A percentile compares a stretch with the other conserved stretches of the same genome.
phyloP scores from a whole-genome alignment of 35 echinoderm and acorn worm genomes.

The Acanthaster planci region DNA sequence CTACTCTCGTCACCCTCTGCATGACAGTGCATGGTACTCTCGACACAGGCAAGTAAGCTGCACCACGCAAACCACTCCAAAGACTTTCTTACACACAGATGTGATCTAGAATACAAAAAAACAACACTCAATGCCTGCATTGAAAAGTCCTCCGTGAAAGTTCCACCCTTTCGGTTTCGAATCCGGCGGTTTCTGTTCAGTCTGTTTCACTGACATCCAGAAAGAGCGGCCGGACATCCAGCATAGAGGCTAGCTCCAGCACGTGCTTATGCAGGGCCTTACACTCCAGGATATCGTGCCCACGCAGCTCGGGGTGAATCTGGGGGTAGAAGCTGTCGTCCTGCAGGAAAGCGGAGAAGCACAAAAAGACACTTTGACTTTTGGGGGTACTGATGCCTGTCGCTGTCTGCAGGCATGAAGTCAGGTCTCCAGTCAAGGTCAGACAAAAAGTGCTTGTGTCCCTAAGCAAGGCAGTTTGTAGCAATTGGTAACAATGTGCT shows the following conservation, averaged over 20 bases:
- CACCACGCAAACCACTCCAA: too few species aligned
- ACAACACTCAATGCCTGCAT: constrained; percentile 1
- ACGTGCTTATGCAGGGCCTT: constrained; percentile 72
- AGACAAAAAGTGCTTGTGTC: too few species aligned
- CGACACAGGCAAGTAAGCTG: too few species aligned
- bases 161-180: background rate
- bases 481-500: too few species aligned
- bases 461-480: too few species aligned
- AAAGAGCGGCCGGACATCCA: constrained; percentile 85
- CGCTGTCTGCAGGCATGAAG: too few species aligned
- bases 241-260: constrained; percentile 92
- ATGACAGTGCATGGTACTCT: too few species aligned
- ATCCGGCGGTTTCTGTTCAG: constrained; percentile 13
- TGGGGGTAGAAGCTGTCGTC: constrained; percentile 89
- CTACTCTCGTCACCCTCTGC: too few species aligned
- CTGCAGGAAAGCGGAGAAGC: constrained; percentile 44
- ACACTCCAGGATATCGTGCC: constrained; percentile 86
- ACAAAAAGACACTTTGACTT: background rate
- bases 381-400: background rate
- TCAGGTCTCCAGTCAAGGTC: too few species aligned
- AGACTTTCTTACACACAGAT: too few species aligned
- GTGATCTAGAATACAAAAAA: too few species aligned
- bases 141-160: background rate
- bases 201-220: constrained; percentile 82
- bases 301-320: constrained; percentile 71